Evolutionary conservation across 2,888 invertebrate species (phyloP).

Genomic region (Norana najaformis): DNA sequence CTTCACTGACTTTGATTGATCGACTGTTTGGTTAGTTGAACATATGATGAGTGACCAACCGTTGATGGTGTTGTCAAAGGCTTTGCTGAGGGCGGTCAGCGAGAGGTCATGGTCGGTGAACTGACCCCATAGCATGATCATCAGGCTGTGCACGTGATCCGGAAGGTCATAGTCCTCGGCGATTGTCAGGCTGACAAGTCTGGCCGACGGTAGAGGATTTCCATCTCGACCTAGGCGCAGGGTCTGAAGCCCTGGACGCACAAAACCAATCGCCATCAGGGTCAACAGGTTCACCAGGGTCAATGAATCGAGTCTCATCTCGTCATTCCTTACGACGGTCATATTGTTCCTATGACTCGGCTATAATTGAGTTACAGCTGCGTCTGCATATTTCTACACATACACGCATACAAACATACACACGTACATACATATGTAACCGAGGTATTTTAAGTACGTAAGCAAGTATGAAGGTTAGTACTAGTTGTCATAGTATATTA

Average conservation of each 20-base stretch:
- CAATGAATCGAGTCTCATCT: neutral
- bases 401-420: too few relatives aligned
- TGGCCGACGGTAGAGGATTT: slow-evolving; percentile 43
- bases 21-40: neutral
- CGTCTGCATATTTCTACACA: too few relatives aligned
- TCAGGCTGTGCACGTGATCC: slow-evolving; percentile 37
- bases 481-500: too few relatives aligned
- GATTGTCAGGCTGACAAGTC: slow-evolving; percentile 45
- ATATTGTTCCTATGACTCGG: too few relatives aligned
- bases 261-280: neutral
- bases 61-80: slow-evolving; percentile 29
- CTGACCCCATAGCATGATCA: slow-evolving; percentile 49
- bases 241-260: slow-evolving; percentile 31
- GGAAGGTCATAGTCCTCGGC: slow-evolving; percentile 39
- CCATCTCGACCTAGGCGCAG: slow-evolving; percentile 33
- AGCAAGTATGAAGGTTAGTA: too few relatives aligned
- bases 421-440: too few relatives aligned
- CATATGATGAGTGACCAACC: neutral
- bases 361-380: too few relatives aligned
- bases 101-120: slow-evolving; percentile 49
- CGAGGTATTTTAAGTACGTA: too few relatives aligned
- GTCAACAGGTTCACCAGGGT: too few relatives aligned
- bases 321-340: too few relatives aligned
- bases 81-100: slow-evolving; percentile 45
- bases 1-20: neutral